Base-by-base conservation (phyloP, 2,888 invertebrate species). In the Noctua fimbriata region DNA sequence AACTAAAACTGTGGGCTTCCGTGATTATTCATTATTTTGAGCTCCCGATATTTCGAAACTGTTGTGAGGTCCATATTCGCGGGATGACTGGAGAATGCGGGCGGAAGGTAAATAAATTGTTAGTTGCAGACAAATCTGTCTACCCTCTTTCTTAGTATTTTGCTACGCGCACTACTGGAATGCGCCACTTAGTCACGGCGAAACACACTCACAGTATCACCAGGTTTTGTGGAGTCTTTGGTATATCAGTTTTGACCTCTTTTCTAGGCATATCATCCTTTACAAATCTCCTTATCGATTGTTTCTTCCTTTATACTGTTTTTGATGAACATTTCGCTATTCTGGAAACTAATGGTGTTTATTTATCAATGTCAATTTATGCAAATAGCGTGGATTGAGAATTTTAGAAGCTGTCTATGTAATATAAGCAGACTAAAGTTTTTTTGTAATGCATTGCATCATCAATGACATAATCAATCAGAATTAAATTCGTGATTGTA, bases 391-490 rank as follows among this genome's bases (percentile, higher is more conserved):
- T 44, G 7, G 10, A 47, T 47, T 79, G 44, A 47, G n/a, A 66
- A 66, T n/a, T 41, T 66, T 24, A 41, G 14, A 66, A 41, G 41
- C 36, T 65, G 36, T 36, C 2, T 36, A 36, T 36, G 60, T 32
- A 18, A 63, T 63, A 5, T 41, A 24, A 41, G 28, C 24, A 65
- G n/a, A 52, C 32, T 28, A 6, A 32, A 24, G 47, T 44, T 28
- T 65, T 65, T 32, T 41, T 24, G 66, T 24, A 7, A 41, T 41
- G 0, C n/a, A 74, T 84, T 83, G 41, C 85, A 74, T 83, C 85
- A 83, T 69, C 74, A 55, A 60, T 84, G 79, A 84, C 73, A 69
- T 84, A 72, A 74, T 70, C 70, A 71, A 84, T 79, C 32, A 52
- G 70, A 78, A 71, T 72, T 58, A 63, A 75, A 69, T 60, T 75